phyloP scores from a whole-genome alignment of 2,888 invertebrate species.

The Anticlea derivata region DNA sequence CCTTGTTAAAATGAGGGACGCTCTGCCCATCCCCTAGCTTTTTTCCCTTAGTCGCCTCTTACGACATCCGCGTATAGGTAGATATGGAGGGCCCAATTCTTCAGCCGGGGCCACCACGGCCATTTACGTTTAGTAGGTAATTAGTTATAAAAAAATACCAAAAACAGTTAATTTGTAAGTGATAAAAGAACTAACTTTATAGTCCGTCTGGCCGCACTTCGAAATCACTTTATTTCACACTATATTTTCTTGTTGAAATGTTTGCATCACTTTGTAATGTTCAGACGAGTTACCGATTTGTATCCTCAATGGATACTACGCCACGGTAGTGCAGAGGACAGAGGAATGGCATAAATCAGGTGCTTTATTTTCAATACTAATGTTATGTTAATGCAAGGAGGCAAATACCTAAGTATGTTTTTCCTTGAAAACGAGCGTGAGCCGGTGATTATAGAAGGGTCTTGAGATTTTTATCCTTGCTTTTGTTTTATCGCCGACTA shows the following conservation, averaged over 20 bases:
- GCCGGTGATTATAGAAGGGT: constrained; percentile 15
- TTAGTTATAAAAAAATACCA: no score
- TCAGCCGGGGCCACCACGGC: no score
- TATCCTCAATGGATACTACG: constrained; percentile 29
- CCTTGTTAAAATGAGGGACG: no score
- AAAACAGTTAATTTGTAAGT: no score
- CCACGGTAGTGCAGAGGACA: constrained; percentile 37
- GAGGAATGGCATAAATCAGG: constrained; percentile 54
- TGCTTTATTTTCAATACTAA: constrained; percentile 51
- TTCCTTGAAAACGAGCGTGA: constrained; percentile 49
- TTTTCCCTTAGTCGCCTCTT: no score
- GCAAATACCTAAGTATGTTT: constrained; percentile 44
- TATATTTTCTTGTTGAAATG: constrained; percentile 6
- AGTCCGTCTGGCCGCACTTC: constrained; percentile 20
- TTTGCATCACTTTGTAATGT: constrained; percentile 15
- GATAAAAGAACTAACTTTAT: constrained; percentile 33
- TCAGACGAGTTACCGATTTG: constrained; percentile 28
- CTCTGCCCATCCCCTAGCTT: no score
- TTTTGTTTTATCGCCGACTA: constrained; percentile 8
- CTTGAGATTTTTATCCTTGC: constrained; percentile 20
- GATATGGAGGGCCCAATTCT: no score
- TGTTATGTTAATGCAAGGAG: constrained; percentile 59
- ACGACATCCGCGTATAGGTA: no score
- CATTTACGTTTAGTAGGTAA: no score
- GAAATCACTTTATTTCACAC: constrained; percentile 22